Evolutionary conservation across 2,888 invertebrate genomes (phyloP), one percentile per base, ranked within the genome.

Genomic region (Xylota segnis): DNA sequence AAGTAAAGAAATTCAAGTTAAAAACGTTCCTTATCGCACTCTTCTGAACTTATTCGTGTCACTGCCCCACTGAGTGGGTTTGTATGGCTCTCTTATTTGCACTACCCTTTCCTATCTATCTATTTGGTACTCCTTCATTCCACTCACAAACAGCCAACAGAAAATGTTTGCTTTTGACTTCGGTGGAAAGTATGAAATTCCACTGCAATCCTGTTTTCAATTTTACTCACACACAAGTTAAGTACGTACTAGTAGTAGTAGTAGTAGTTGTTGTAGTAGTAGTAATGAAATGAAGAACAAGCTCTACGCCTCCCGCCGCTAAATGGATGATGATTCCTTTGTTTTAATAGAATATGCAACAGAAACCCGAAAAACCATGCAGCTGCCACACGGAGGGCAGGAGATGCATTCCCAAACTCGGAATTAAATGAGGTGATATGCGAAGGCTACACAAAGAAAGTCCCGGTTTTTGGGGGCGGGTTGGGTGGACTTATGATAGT

Each of bases 351-450:
- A 10, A 63, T 9, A 74, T 47, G 50, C 40, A 43, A 65, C 10
- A 47, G 18, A 56, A 34, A 65, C 29, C 54, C 45, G 2, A 58
- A 75, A 65, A 63, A 32, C n/a, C 43, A 18, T 47, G 9, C 40
- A 32, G 4, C 34, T 32, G 10, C 65, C 47, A 14, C 27, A 45
- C 12, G 14, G 54, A 43, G 4, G 40, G 23, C 32, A 61, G 16
- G 56, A 45, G 45, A 76, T 76, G 81, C 76, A 63, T 66, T 68
- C 58, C 40, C 66, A 75, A 40, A 63, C 37, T 54, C 50, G 40
- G 18, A 82, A 70, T 76, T 82, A 76, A 76, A 63, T 82, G 81
- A 56, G 76, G 76, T 45, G 61, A 76, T 68, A 59, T 70, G 14
- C 47, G 47, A 34, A 76, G 61, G 68, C 16, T 54, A 47, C 40